Conservation (phyloP, 2,888 invertebrate species). For the Adela reaumurella region DNA sequence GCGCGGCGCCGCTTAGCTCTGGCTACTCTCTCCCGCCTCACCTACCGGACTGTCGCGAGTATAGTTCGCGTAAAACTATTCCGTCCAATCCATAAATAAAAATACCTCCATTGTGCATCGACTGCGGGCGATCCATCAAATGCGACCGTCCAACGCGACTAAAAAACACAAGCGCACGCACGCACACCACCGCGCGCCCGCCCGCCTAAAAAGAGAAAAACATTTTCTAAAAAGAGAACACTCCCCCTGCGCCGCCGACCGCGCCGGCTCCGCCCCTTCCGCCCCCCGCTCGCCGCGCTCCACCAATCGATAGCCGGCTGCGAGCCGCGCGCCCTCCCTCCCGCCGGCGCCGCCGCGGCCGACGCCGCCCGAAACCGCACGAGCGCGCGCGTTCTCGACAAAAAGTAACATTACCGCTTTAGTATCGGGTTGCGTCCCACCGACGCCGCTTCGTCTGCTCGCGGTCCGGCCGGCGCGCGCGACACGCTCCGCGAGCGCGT, state of each 20-base stretch:
- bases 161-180: conserved; percentile 12
- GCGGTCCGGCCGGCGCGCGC: conserved; percentile 19
- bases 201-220: conserved; percentile 54
- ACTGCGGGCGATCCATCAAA: conserved; percentile 37
- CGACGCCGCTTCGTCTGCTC: conserved; percentile 47
- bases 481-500: conserved; percentile 24
- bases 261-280: conserved; percentile 27
- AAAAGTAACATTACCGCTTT: conserved; percentile 53
- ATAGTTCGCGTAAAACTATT: conserved; percentile 1
- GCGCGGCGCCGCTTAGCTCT: not conserved
- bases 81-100: conserved; percentile 14
- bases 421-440: conserved; percentile 58
- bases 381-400: conserved; percentile 46
- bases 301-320: conserved; percentile 11
- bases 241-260: conserved; percentile 43
- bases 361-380: conserved; percentile 32
- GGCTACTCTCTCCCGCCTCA: not conserved
- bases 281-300: conserved; percentile 15
- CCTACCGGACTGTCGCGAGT: conserved; percentile 3
- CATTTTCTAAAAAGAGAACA: conserved; percentile 51
- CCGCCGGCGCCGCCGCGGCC: conserved; percentile 19
- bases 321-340: conserved; percentile 7
- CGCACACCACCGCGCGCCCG: conserved; percentile 40
- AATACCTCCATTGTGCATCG: conserved; percentile 25
- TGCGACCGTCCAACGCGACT: conserved; percentile 38